phyloP scores from a whole-genome alignment of 2,113 vertebrate species.

The Zosterops lateralis region DNA sequence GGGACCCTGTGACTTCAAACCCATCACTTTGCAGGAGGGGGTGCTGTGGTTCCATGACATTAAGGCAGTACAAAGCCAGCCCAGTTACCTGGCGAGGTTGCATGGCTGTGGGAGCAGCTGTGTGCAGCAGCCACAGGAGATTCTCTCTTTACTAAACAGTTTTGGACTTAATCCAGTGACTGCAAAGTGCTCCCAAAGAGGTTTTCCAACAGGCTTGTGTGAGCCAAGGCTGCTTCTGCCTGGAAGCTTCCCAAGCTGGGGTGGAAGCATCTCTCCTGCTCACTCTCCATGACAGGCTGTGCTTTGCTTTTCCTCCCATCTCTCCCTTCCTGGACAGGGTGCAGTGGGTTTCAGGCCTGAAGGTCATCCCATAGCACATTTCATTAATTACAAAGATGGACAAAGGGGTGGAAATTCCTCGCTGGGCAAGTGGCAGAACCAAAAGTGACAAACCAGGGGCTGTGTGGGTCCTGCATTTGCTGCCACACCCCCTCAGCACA shows the following conservation, averaged over 20 bases:
- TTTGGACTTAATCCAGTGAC: not conserved
- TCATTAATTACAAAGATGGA: not conserved
- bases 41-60: fast-evolving
- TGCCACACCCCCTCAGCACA: not conserved
- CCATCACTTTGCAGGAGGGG: not conserved
- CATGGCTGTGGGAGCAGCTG: not conserved
- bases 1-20: fast-evolving
- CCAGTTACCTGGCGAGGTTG: fast-evolving
- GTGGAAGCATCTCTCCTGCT: not conserved
- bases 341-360: not conserved
- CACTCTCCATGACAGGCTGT: fast-evolving
- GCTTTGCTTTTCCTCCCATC: not conserved
- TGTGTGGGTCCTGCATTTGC: not conserved
- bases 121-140: not conserved
- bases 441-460: not conserved
- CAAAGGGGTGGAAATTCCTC: not conserved
- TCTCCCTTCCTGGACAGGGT: not conserved
- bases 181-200: not conserved
- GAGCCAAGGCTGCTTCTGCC: not conserved
- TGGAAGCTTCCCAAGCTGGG: fast-evolving
- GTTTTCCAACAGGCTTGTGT: not conserved
- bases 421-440: not conserved
- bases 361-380: not conserved
- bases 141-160: not conserved
- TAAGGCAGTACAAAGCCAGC: not conserved